Base-by-base conservation (phyloP, 2,113 vertebrate genomes). In the Phrynocephalus versicolor region DNA sequence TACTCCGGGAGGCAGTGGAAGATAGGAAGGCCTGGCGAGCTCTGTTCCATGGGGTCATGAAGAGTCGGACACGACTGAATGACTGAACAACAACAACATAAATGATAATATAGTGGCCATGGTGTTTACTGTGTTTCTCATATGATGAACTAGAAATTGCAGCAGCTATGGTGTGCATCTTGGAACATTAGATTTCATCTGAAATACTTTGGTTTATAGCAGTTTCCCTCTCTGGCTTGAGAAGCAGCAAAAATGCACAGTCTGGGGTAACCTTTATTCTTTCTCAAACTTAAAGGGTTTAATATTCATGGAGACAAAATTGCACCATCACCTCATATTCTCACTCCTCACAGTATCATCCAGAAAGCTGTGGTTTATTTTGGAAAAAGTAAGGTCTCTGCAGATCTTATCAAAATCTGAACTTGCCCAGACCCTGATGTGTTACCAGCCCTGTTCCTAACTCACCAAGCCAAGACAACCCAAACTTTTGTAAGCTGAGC, bases 401-500 rank as follows among this genome's bases (percentile, higher is more conserved):
- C 45, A 25, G 88, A 25, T 23, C 72, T 30, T 70, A 85, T 51
- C 18, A 76, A 58, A 65, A 16, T 30, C 64, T 80, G n/a, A 79
- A 89, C 72, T 55, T n/a, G n/a, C n/a, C n/a, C n/a, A n/a, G n/a
- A n/a, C n/a, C n/a, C 55, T 76, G 7, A 90, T 5, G 37, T 79
- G 2, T 74, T 80, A 51, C 16, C 45, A 27, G 27, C 79, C 16
- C 39, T 70, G 33, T 79, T 62, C 14, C 18, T 81, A 81, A 81
- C 79, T 45, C 19, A 69, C 12, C 8, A 73, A 83, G 58, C 37
- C 45, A 81, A 30, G 39, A 55, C 67, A 35, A 55, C 79, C 39
- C 41, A 55, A 81, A 70, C 41, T 70, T 69, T 81, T 57, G 30
- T 33, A 70, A 81, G 21, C 16, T 33, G 41, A 71, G 25, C 25